Percentiles rank a stretch among this genome's conserved stretches.
Evolutionary conservation across 2,888 invertebrate genomes (phyloP).

Genomic region (Cepaea hortensis): DNA sequence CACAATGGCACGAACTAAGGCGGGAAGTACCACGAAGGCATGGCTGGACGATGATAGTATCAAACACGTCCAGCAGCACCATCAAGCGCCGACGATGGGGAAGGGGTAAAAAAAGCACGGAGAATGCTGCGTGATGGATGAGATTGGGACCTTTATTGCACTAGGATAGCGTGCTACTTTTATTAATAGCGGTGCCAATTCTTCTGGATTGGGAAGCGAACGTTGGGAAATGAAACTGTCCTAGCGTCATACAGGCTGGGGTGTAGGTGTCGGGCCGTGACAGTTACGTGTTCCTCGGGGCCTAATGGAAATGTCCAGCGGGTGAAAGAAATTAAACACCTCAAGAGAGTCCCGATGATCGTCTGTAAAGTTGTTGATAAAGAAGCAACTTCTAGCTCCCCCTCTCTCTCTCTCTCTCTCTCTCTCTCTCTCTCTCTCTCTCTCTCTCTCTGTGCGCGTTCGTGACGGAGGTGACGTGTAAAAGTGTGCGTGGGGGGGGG

Average conservation of each 20-base stretch:
- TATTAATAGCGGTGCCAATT: conserved; percentile 12
- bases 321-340: background rate
- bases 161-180: conserved; percentile 1
- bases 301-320: background rate
- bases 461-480: too few species aligned
- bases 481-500: too few species aligned
- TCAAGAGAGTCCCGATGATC: too few species aligned
- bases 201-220: background rate
- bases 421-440: too few species aligned
- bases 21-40: too few species aligned
- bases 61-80: background rate
- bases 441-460: too few species aligned
- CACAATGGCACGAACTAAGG: background rate
- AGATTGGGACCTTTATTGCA: conserved; percentile 11
- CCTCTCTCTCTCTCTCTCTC: too few species aligned
- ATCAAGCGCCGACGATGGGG: background rate
- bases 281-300: background rate
- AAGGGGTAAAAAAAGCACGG: background rate
- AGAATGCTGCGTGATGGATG: conserved; percentile 26
- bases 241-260: background rate
- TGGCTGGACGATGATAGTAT: background rate
- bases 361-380: too few species aligned
- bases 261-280: background rate
- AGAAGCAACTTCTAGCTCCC: too few species aligned
- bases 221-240: conserved; percentile 28